Evolutionary conservation across 2,888 invertebrate species (phyloP).

Genomic region (Oligia latruncula): DNA sequence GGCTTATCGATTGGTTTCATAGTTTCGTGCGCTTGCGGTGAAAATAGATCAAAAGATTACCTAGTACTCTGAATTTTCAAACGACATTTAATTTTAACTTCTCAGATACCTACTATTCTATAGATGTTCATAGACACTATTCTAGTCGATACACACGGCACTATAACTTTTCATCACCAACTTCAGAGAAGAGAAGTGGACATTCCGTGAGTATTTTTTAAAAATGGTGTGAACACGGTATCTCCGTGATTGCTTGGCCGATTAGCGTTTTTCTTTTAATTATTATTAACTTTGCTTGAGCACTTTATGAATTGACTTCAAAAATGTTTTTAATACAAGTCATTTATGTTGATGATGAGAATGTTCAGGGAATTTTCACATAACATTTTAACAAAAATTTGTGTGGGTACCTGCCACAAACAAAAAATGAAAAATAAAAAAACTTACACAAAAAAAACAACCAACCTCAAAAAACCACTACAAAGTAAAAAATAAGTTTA

Average conservation of each 20-base stretch:
- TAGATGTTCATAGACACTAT: not conserved
- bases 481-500: not conserved
- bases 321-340: not conserved
- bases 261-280: not conserved
- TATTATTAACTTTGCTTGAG: not conserved
- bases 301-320: not conserved
- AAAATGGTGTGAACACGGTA: not conserved
- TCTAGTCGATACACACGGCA: not conserved
- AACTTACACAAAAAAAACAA: not conserved
- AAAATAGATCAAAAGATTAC: slow-evolving; percentile 6
- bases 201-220: not conserved
- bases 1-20: not conserved
- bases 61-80: not conserved
- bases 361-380: not conserved
- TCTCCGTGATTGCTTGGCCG: not conserved
- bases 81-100: not conserved
- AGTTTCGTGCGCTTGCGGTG: not conserved
- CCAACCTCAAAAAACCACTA: not conserved
- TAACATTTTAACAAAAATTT: not conserved
- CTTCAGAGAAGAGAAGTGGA: not conserved
- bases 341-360: not conserved
- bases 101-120: not conserved
- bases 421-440: not conserved
- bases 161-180: not conserved
- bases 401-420: not conserved